A percentile compares a stretch with the other conserved stretches of the same genome.
Conservation (phyloP, 2,888 invertebrate species). For the Cyaniris semiargus region DNA sequence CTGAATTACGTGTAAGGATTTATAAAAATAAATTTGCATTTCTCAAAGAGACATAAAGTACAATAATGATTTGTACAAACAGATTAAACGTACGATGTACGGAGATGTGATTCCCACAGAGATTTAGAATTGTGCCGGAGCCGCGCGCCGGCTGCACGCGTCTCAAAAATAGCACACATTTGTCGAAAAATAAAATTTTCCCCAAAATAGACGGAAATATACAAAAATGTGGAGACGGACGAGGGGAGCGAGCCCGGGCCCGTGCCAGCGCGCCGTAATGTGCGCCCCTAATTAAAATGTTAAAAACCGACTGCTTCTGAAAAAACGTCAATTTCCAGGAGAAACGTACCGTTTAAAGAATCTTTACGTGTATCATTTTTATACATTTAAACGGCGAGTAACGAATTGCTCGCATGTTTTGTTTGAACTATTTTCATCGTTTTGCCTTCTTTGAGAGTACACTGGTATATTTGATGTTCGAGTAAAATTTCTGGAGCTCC, state of each 20-base stretch:
- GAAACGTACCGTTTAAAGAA: conserved; percentile 76
- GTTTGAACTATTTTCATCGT: conserved; percentile 31
- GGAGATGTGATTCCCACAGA: conserved; percentile 75
- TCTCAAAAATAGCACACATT: conserved; percentile 77
- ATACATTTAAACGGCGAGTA: conserved; percentile 58
- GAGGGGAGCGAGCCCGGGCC: conserved; percentile 65
- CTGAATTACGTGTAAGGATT: conserved; percentile 15
- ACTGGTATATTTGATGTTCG: neutral
- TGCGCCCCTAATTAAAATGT: conserved; percentile 81
- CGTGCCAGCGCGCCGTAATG: conserved; percentile 78
- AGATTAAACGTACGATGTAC: conserved; percentile 46
- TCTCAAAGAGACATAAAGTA: conserved; percentile 41
- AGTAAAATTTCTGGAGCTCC: neutral
- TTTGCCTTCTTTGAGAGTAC: conserved; percentile 5
- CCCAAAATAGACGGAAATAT: conserved; percentile 79
- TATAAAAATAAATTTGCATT: conserved; percentile 31
- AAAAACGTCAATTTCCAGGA: conserved; percentile 79
- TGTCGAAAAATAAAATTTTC: conserved; percentile 80
- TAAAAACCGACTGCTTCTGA: conserved; percentile 79
- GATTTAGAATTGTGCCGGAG: conserved; percentile 71
- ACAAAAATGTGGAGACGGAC: conserved; percentile 78
- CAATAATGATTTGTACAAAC: conserved; percentile 47
- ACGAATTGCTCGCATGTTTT: conserved; percentile 49
- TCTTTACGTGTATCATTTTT: conserved; percentile 76
- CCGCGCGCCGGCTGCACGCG: conserved; percentile 78